Evolutionary conservation across 92 coral and sea anemone species (phyloP).

Genomic region (Isaurus tuberculatus): DNA sequence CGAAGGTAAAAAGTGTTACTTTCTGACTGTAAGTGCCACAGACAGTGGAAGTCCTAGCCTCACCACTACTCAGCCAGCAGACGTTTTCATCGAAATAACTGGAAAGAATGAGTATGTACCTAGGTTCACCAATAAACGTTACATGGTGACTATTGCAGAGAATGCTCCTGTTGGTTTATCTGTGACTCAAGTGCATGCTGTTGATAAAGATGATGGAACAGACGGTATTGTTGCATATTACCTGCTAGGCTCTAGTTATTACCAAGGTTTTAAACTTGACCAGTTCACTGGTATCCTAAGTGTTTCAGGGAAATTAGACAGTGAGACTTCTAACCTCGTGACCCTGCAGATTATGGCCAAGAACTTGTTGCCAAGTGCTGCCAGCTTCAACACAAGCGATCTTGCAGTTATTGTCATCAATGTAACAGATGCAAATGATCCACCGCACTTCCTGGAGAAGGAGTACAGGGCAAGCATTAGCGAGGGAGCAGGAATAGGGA

Average conservation of each 20-base stretch:
- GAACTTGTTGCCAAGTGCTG: conserved; percentile 79
- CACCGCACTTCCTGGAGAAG: conserved; percentile 82
- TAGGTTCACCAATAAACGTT: conserved; percentile 67
- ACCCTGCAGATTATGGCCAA: conserved; percentile 82
- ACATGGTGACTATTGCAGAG: conserved; percentile 81
- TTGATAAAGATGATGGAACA: conserved; percentile 86
- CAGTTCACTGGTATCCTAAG: conserved; percentile 77
- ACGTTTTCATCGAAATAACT: conserved; percentile 68
- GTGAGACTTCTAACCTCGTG: conserved; percentile 75
- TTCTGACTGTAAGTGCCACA: conserved; percentile 75
- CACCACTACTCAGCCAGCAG: conserved; percentile 70
- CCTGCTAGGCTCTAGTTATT: conserved; percentile 76
- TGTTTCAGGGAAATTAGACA: conserved; percentile 83
- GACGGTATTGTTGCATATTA: conserved; percentile 87
- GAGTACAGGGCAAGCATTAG: conserved; percentile 61
- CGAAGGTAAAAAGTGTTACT: conserved; percentile 64
- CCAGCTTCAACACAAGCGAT: conserved; percentile 81
- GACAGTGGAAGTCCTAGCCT: conserved; percentile 81
- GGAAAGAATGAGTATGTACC: conserved; percentile 89
- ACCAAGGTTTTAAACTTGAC: conserved; percentile 80
- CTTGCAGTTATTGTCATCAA: conserved; percentile 77
- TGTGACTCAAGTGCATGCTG: conserved; percentile 84
- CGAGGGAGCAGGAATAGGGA: conserved; percentile 71
- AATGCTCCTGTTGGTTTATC: conserved; percentile 82
- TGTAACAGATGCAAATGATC: conserved; percentile 93